phyloP scores from a whole-genome alignment of 1,140 invertebrate species.

The Ladona fulva region DNA sequence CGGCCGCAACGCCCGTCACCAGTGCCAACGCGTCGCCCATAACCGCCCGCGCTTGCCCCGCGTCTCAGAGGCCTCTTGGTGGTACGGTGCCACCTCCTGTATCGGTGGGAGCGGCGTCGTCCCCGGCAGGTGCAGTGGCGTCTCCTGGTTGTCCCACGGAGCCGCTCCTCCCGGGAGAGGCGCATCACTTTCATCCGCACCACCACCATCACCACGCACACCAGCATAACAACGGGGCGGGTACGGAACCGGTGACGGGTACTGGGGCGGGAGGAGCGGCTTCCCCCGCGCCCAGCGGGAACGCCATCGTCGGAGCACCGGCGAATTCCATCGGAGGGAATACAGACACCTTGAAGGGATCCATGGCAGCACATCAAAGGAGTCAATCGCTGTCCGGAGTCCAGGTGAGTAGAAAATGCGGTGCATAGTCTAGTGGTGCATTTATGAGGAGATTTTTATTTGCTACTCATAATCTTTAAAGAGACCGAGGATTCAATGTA shows the following conservation, averaged over 20 bases:
- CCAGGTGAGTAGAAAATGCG: constrained; percentile 31
- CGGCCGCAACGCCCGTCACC: constrained; percentile 68
- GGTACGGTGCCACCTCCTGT: constrained; percentile 14
- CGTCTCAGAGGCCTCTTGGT: constrained; percentile 30
- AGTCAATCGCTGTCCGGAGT: constrained; percentile 44
- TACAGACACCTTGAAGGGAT: constrained; percentile 28
- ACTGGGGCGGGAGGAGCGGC: constrained; percentile 24
- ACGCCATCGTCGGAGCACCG: neutral
- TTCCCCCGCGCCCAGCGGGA: constrained; percentile 12
- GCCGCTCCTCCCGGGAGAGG: neutral
- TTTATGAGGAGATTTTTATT: no score
- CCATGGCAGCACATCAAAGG: constrained; percentile 37
- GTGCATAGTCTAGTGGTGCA: no score
- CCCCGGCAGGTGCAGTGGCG: constrained; percentile 39
- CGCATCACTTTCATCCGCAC: constrained; percentile 11
- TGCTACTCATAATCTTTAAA: no score
- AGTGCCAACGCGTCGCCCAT: constrained; percentile 79
- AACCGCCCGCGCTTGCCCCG: constrained; percentile 49
- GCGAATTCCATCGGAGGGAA: constrained; percentile 20
- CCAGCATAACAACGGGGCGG: constrained; percentile 24
- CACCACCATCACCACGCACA: neutral
- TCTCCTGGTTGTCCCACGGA: constrained; percentile 37
- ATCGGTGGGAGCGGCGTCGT: constrained; percentile 33
- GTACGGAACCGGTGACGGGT: constrained; percentile 38
- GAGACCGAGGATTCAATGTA: no score